A percentile compares a stretch with the other conserved stretches of the same genome.
Conservation (phyloP, 2,888 invertebrate species). For the Chrysolina oricalcia region DNA sequence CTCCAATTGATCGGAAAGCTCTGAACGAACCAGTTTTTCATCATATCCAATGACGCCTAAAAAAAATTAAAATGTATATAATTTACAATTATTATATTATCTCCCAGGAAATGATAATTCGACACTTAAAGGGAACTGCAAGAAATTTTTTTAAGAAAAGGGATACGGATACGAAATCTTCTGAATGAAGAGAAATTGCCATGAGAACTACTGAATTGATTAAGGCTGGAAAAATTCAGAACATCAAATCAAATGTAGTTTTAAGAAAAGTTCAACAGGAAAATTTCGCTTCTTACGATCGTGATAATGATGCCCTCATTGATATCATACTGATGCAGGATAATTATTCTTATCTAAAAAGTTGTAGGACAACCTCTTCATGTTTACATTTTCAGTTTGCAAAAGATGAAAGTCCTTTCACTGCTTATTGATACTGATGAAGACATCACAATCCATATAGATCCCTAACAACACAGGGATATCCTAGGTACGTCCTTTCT, state of each 20-base stretch:
- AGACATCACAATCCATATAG: background rate
- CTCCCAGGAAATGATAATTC: no score
- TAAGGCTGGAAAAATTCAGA: constrained; percentile 11
- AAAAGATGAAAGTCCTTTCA: background rate
- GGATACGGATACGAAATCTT: background rate
- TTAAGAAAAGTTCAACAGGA: background rate
- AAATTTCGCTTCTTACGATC: background rate
- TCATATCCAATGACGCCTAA: no score
- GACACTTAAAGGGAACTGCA: background rate
- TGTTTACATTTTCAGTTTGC: background rate
- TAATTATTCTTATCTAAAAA: no score
- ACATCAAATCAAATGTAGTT: no score
- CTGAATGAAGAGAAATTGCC: background rate
- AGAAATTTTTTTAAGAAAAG: background rate
- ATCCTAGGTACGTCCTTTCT: no score
- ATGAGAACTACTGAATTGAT: background rate
- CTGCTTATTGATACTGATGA: background rate
- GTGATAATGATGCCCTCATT: background rate
- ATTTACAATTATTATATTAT: no score
- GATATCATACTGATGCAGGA: no score
- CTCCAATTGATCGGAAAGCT: background rate
- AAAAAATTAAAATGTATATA: no score
- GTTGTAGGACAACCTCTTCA: no score
- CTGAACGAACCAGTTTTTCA: no score
- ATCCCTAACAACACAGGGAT: no score